Evolutionary conservation across 2,113 vertebrate genomes (phyloP), one percentile per base, ranked within the genome.

Genomic region (Albula goreensis): DNA sequence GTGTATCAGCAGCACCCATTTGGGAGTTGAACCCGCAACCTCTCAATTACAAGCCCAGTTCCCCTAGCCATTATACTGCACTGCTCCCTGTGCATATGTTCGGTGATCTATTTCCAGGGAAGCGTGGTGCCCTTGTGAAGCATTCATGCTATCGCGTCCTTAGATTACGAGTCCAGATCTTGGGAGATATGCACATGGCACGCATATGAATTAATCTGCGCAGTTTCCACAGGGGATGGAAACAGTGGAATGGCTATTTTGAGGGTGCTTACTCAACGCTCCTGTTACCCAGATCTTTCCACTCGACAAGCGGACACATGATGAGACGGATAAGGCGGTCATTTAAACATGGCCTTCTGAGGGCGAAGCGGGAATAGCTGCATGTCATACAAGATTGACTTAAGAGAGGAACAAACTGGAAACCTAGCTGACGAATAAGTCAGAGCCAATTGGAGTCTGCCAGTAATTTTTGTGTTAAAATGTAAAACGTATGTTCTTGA

Each of bases 151-250:
- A 63, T 78, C 31, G 50, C 60, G 41, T 56, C 25, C 49, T 52
- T 52, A 13, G 22, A 41, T 41, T 78, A 86, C 78, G 85, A 50
- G 74, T 51, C 22, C 25, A 11, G 82, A 13, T 87, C 52, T 48
- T 80, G 50, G 19, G 25, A 49, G 49, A 56, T 12, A 41, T n/a
- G 7, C 17, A 13, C n/a, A 60, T 0, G 48, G 12, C 49, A 51
- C 80, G 82, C 77, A 63, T 52, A 22, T 84, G 25, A 84, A 87
- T 60, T 83, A 11, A 50, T n/a, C 48, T 2, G 13, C 12, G 50
- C 41, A 66, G 9, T 50, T 41, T 31, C 57, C 17, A 48, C 56
- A 10, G 77, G 66, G 81, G 80, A 9, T 15, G 31, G 31, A 66
- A 19, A 48, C 25, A 84, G 86, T 80, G 41, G 22, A 50, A 31